A percentile compares a stretch with the other conserved stretches of the same genome.
These are phyloP conservation scores for Patella ulyssiponensis DNA, from an alignment of 2,888 invertebrate genomes.

Conservation along the genomic window DNA sequence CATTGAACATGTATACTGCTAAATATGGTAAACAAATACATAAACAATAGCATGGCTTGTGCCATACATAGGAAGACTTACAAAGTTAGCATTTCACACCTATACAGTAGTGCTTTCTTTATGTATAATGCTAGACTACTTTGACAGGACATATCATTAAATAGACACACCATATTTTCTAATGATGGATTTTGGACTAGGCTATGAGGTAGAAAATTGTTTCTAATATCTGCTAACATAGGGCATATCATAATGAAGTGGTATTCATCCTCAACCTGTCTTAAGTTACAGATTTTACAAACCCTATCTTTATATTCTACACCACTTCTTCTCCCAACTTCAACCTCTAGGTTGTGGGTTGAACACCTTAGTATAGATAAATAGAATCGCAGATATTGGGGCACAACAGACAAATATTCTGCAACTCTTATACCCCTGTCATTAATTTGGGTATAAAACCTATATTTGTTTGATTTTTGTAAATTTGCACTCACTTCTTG, in stretches of 20 bases:
- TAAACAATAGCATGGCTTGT: not conserved
- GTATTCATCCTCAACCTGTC: conserved; percentile 10
- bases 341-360: conserved; percentile 5
- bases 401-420: not conserved
- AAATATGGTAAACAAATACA: not conserved
- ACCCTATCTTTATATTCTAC: conserved; percentile 2
- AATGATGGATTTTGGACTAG: not conserved
- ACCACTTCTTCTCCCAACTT: not conserved
- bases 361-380: conserved; percentile 9
- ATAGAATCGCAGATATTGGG: conserved; percentile 11
- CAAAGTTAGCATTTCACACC: not conserved
- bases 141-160: not conserved
- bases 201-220: not conserved
- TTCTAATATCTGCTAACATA: conserved; percentile 3
- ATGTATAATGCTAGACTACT: not conserved
- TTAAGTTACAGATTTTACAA: conserved; percentile 5
- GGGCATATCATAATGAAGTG: conserved; percentile 5
- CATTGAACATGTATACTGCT: too few species aligned
- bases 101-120: not conserved
- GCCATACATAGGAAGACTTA: not conserved
- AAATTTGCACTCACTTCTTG: not conserved
- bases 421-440: not conserved
- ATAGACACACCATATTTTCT: not conserved
- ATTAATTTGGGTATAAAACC: not conserved
- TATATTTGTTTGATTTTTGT: not conserved